Conservation (phyloP, 2,113 vertebrate species). For the Numida meleagris region DNA sequence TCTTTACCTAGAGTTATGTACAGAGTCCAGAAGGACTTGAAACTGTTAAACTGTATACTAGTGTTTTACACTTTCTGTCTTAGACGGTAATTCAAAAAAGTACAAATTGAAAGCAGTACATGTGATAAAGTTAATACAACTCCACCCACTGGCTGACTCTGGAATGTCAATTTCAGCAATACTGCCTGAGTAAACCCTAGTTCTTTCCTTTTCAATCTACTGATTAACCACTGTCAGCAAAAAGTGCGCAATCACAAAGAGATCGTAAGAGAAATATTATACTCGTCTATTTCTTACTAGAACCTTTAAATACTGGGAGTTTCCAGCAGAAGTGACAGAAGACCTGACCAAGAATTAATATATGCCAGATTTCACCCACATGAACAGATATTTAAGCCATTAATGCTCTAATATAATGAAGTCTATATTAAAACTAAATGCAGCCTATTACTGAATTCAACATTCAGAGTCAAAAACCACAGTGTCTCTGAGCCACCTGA, state of each 20-base stretch:
- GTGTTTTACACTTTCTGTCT: not conserved
- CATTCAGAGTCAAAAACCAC: not conserved
- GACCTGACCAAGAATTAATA: constrained; percentile 23
- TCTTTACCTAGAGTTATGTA: not conserved
- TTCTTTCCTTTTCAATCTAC: constrained; percentile 28
- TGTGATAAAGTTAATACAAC: constrained; percentile 26
- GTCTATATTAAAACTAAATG: not conserved
- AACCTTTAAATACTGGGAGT: not conserved
- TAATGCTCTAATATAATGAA: not conserved
- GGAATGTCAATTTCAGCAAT: constrained; percentile 32
- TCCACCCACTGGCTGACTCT: constrained; percentile 50
- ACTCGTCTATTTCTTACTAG: not conserved
- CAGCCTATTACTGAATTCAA: not conserved
- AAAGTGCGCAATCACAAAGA: not conserved
- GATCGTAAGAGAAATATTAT: not conserved
- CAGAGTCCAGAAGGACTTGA: not conserved
- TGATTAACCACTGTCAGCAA: constrained; percentile 7
- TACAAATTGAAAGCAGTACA: not conserved
- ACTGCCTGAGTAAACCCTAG: not conserved
- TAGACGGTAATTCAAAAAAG: not conserved
- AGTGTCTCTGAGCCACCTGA: not conserved
- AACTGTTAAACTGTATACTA: not conserved
- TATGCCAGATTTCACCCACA: not conserved
- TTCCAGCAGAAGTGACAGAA: constrained; percentile 12
- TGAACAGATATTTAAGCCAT: not conserved